Evolutionary conservation across 2,888 invertebrate species (phyloP).

Genomic region (Rhingia rostrata): DNA sequence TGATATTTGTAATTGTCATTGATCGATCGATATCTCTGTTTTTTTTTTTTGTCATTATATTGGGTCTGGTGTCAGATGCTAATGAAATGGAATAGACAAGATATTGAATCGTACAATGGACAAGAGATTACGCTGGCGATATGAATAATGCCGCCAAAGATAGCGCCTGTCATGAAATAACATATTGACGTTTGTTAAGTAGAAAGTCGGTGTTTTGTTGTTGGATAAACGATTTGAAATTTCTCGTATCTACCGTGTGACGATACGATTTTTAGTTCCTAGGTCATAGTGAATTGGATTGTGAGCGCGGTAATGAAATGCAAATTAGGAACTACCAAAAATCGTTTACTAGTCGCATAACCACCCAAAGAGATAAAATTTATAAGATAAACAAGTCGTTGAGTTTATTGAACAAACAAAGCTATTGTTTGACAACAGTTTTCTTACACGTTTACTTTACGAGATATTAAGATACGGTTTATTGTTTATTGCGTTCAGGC

Average conservation of each 20-base stretch:
- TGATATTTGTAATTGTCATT: constrained; percentile 6
- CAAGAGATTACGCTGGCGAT: constrained; percentile 31
- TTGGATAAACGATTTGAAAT: constrained; percentile 6
- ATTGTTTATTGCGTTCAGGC: too few species aligned
- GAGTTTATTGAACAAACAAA: too few species aligned
- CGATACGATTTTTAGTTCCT: not conserved
- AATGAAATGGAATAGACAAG: not conserved
- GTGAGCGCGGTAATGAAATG: too few species aligned
- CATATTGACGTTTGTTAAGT: constrained; percentile 2
- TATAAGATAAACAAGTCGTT: too few species aligned
- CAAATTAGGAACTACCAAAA: too few species aligned
- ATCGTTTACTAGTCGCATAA: too few species aligned
- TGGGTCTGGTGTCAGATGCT: not conserved
- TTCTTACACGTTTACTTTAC: too few species aligned
- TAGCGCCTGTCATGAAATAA: constrained; percentile 28
- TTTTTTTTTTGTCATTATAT: not conserved
- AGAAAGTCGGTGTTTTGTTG: constrained; percentile 10
- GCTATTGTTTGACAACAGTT: too few species aligned
- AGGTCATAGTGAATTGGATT: not conserved
- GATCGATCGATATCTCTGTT: constrained; percentile 25
- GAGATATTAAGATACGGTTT: too few species aligned
- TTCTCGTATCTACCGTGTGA: not conserved
- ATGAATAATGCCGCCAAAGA: constrained; percentile 15
- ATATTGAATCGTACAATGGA: constrained; percentile 9
- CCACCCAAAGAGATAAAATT: too few species aligned